Conservation (phyloP, 2,888 invertebrate genomes). For the Sthenelais limicola region DNA sequence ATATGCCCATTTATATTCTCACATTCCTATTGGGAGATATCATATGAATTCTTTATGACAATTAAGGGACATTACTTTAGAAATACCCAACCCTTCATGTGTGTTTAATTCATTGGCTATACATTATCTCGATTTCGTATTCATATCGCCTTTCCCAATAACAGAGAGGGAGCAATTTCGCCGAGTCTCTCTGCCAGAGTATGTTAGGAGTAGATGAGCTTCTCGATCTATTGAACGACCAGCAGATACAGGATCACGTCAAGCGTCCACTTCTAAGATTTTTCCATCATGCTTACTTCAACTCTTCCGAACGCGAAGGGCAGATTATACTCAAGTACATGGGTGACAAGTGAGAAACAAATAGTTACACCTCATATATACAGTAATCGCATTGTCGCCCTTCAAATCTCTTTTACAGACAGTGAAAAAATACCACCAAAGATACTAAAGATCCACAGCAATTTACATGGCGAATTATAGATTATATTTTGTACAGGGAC, state of each 20-base stretch:
- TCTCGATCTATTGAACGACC: slow-evolving; percentile 22
- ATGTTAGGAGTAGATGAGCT: slow-evolving; percentile 30
- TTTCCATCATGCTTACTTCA: slow-evolving; percentile 7
- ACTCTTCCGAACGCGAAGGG: neutral
- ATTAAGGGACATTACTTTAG: neutral
- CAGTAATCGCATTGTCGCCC: too few species aligned
- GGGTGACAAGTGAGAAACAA: slow-evolving; percentile 6
- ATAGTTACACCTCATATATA: too few species aligned
- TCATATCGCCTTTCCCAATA: neutral
- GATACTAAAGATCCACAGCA: too few species aligned
- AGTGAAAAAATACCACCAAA: too few species aligned
- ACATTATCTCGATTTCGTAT: neutral
- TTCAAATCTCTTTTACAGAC: too few species aligned
- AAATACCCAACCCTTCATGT: too few species aligned
- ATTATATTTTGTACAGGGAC: too few species aligned
- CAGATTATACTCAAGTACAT: neutral
- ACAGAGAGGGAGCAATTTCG: slow-evolving; percentile 41
- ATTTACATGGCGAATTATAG: too few species aligned
- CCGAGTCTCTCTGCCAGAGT: slow-evolving; percentile 41
- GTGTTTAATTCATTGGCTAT: too few species aligned
- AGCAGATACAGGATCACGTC: slow-evolving; percentile 10
- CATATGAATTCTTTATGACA: neutral
- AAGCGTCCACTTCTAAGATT: slow-evolving; percentile 3
- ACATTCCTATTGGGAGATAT: slow-evolving; percentile 42
- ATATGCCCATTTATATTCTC: too few species aligned